Conservation (phyloP, 1,140 invertebrate species). For the Caenorhabditis brenneri region DNA sequence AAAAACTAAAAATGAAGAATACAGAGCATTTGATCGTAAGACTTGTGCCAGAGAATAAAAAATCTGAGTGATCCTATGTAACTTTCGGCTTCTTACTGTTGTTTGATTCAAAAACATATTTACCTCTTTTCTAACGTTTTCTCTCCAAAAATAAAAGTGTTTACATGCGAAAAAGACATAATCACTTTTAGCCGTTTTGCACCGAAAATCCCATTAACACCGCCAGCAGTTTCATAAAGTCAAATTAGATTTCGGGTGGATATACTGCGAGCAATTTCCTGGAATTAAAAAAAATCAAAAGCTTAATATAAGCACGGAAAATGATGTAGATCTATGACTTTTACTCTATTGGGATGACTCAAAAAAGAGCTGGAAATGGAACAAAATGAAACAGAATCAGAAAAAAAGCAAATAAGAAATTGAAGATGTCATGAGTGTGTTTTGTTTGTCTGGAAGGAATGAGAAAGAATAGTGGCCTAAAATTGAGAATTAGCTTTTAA, state of each 20-base stretch:
- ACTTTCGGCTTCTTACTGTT: neutral
- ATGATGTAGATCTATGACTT: neutral
- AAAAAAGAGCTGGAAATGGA: neutral
- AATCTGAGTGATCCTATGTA: too few relatives aligned
- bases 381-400: neutral
- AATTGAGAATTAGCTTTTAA: too few relatives aligned
- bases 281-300: neutral
- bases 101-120: neutral
- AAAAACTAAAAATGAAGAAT: too few relatives aligned
- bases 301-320: neutral
- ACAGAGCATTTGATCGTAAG: too few relatives aligned
- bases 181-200: neutral
- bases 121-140: neutral
- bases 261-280: neutral
- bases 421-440: neutral
- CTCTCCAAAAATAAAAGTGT: neutral
- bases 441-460: neutral
- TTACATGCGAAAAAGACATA: neutral
- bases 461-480: neutral
- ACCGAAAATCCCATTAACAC: neutral
- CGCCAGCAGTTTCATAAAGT: neutral
- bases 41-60: too few relatives aligned
- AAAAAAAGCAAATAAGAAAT: neutral
- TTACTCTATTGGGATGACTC: neutral
- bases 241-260: neutral